Evolutionary conservation across 2,888 invertebrate genomes (phyloP), one percentile per base, ranked within the genome.

Genomic region (Aricia artaxerxes): DNA sequence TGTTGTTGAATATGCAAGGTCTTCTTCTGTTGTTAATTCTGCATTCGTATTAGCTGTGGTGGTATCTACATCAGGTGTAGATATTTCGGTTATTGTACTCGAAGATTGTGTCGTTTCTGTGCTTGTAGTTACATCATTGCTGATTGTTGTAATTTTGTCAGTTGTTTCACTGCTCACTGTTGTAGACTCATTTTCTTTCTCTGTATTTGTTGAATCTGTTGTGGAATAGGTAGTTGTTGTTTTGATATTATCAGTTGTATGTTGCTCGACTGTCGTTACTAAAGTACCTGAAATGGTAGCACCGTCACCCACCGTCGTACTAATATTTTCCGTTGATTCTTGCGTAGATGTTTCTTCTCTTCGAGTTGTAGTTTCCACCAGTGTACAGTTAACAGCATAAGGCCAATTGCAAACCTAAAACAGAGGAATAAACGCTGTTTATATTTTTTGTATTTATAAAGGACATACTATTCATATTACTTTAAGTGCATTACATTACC

Each of bases 401-500:
- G 85, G 81, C 83, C 84, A 85, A 79, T 87, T 82, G 78, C 86
- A 86, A 4, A 83, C 82, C 86, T 86, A 79, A 13, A 82, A 57
- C 57, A 57, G 1, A 57, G 57, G 1, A 4, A 3, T 57, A 57
- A 13, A 57, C 1, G 9, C 49, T 49, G 57, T 57, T 53, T 16
- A 57, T 57, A 4, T 16, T 4, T 53, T 57, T 57, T 57, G 24
- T 24, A 80, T n/a, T 24, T 9, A 77, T 64, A 7, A 76, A 44
- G 40, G 6, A 35, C 11, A 73, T 73, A 24, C 24, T 24, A 73
- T 53, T 60, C 49, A 49, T 49, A 57, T 57, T 16, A 53, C 11
- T 38, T 24, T 9, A 7, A 69, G 53, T 69, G 61, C 64, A 44
- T 35, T 69, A 61, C 77, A 80, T 57, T 80, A 90, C 90, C 86